phyloP scores from a whole-genome alignment of 2,888 invertebrate species.

The Corythucha ciliata region DNA sequence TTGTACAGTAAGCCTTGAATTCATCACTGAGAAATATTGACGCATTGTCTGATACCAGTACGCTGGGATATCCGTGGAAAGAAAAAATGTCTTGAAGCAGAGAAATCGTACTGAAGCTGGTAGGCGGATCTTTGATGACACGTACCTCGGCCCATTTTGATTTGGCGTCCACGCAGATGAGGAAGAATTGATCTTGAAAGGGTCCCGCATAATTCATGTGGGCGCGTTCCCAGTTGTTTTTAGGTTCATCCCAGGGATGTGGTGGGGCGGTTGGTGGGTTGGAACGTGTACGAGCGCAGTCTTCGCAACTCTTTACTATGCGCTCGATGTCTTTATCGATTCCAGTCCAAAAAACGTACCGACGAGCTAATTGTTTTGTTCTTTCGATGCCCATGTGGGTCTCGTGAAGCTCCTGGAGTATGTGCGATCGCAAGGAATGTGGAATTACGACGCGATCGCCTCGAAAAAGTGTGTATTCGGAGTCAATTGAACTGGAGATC shows the following conservation, averaged over 20 bases:
- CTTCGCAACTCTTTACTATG: slow-evolving; percentile 31
- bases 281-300: slow-evolving; percentile 32
- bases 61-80: neutral
- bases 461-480: slow-evolving; percentile 19
- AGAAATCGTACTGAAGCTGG: neutral
- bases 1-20: neutral
- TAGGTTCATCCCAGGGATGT: slow-evolving; percentile 35
- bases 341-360: slow-evolving; percentile 36
- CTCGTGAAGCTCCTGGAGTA: slow-evolving; percentile 35
- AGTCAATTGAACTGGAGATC: slow-evolving; percentile 2
- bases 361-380: slow-evolving; percentile 36
- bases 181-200: slow-evolving; percentile 27
- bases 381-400: slow-evolving; percentile 35
- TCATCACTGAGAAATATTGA: neutral
- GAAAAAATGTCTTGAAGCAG: neutral
- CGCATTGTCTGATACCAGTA: neutral
- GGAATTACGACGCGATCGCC: slow-evolving; percentile 29
- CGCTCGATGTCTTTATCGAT: slow-evolving; percentile 35
- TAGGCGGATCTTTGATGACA: slow-evolving; percentile 5
- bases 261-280: slow-evolving; percentile 33
- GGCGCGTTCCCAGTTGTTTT: slow-evolving; percentile 34
- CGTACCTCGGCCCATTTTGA: slow-evolving; percentile 26
- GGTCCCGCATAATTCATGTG: slow-evolving; percentile 37
- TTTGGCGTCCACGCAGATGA: slow-evolving; percentile 35
- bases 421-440: slow-evolving; percentile 25